phyloP scores from a whole-genome alignment of 1,140 invertebrate genomes.

The Aphis gossypii region DNA sequence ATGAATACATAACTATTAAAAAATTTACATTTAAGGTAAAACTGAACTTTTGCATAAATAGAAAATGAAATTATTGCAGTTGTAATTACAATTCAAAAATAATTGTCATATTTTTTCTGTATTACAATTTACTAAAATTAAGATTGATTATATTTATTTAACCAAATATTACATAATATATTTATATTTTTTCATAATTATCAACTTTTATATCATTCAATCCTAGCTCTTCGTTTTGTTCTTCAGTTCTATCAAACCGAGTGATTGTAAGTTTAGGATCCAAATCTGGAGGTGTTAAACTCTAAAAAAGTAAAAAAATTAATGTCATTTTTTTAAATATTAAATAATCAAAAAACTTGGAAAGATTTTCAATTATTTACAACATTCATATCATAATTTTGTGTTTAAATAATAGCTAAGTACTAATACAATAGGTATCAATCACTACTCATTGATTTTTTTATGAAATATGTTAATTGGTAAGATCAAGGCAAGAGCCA shows the following conservation, averaged over 20 bases:
- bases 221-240: constrained; percentile 96
- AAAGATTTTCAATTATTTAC: background rate
- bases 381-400: background rate
- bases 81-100: background rate
- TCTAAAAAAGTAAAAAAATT: constrained; percentile 66
- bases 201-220: constrained; percentile 97
- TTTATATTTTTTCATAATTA: constrained; percentile 68
- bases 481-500: too few species aligned
- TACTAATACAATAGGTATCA: too few species aligned
- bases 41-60: background rate
- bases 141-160: background rate
- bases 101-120: background rate
- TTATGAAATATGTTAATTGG: too few species aligned
- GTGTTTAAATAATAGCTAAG: background rate
- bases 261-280: constrained; percentile 79
- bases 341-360: background rate
- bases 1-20: background rate
- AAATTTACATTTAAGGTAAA: background rate
- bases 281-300: constrained; percentile 76
- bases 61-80: background rate
- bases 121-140: background rate
- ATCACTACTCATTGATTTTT: too few species aligned
- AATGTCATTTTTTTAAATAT: background rate
- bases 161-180: background rate
- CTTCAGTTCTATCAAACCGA: constrained; percentile 83